These are phyloP conservation scores for Telmatochromis sp. DNA, from an alignment of 2,113 vertebrate species.

Conservation along the genomic window DNA sequence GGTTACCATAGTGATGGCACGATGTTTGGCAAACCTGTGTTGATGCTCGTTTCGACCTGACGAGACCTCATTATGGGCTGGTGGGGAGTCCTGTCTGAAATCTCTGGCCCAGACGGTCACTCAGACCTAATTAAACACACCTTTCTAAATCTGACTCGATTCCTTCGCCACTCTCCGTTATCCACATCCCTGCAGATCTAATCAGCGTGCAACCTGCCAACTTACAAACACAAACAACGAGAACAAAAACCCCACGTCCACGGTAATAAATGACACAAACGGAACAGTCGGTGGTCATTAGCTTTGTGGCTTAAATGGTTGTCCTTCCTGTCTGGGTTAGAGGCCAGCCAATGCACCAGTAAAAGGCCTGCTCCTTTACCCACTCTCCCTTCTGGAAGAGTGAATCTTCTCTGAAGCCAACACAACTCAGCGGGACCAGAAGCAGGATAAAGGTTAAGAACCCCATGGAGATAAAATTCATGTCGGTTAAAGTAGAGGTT, in stretches of 20 bases:
- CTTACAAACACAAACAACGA: not conserved
- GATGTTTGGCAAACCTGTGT: not conserved
- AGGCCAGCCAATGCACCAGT: constrained; percentile 7
- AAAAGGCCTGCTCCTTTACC: constrained; percentile 10
- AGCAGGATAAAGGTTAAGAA: constrained; percentile 9
- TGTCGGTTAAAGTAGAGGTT: not conserved
- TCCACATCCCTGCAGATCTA: not conserved
- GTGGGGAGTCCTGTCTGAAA: constrained; percentile 32
- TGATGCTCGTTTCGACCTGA: not conserved
- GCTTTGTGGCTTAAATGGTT: constrained; percentile 3
- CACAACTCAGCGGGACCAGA: not conserved
- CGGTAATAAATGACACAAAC: not conserved
- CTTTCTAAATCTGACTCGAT: not conserved
- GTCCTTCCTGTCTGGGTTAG: constrained; percentile 9
- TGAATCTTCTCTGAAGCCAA: constrained; percentile 2
- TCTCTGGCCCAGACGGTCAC: constrained; percentile 22
- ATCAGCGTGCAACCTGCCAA: not conserved
- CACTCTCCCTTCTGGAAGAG: not conserved
- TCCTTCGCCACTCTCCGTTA: not conserved
- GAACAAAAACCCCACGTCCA: not conserved
- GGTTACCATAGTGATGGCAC: constrained; percentile 2
- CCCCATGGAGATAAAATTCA: not conserved
- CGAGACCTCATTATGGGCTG: constrained; percentile 29
- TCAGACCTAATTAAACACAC: constrained; percentile 40
- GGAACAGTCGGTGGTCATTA: constrained; percentile 29